phyloP scores from a whole-genome alignment of 2,888 invertebrate genomes.

The Calephelis perditalis region DNA sequence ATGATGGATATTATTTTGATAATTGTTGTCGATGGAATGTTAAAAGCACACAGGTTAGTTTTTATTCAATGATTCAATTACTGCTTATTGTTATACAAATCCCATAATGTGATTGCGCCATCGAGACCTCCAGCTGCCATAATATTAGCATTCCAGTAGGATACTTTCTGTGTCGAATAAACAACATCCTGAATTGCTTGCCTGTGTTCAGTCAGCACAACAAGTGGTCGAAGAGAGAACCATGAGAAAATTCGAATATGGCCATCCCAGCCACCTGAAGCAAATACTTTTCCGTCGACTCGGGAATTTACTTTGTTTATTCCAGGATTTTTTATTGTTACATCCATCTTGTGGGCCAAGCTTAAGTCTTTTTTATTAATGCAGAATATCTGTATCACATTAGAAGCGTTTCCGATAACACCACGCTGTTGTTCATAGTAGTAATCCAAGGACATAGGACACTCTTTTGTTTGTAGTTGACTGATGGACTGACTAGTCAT shows the following conservation, averaged over 20 bases:
- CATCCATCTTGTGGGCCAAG: slow-evolving; percentile 78
- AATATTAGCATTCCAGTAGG: slow-evolving; percentile 84
- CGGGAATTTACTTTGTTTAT: slow-evolving; percentile 83
- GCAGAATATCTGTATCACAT: slow-evolving; percentile 80
- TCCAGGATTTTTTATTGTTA: slow-evolving; percentile 85
- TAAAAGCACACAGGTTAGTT: slow-evolving; percentile 12
- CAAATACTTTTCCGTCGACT: slow-evolving; percentile 84
- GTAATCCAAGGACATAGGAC: slow-evolving; percentile 85
- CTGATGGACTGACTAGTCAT: slow-evolving; percentile 77
- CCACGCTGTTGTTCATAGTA: slow-evolving; percentile 81
- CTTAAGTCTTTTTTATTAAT: slow-evolving; percentile 75
- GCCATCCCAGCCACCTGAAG: slow-evolving; percentile 87
- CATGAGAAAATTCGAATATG: slow-evolving; percentile 86
- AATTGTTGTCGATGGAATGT: slow-evolving; percentile 3
- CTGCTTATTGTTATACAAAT: slow-evolving; percentile 81
- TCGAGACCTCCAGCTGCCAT: slow-evolving; percentile 88
- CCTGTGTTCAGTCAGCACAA: slow-evolving; percentile 85
- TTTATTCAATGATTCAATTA: slow-evolving; percentile 37
- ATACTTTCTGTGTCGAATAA: slow-evolving; percentile 81
- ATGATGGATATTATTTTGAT: neutral
- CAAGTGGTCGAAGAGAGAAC: slow-evolving; percentile 85
- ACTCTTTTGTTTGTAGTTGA: slow-evolving; percentile 78
- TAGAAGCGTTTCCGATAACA: slow-evolving; percentile 81
- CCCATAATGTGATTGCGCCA: slow-evolving; percentile 87
- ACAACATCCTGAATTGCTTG: slow-evolving; percentile 84